These are phyloP conservation scores for Trichopria drosophilae DNA, from an alignment of 2,888 invertebrate species.

Conservation along the genomic window DNA sequence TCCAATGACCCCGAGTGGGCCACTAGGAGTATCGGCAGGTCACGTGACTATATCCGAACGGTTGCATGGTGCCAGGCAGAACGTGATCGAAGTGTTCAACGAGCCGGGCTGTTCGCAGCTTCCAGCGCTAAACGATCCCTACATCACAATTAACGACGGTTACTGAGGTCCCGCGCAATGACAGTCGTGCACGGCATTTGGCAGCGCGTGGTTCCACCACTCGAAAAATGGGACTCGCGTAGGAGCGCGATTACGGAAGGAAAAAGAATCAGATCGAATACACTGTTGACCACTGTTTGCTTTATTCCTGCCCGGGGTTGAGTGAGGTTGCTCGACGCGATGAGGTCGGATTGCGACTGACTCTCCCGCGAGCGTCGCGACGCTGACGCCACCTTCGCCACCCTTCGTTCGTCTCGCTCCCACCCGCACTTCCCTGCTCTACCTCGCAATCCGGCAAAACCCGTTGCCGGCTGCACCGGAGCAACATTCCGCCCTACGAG, in stretches of 20 bases:
- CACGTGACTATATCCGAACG: conserved; percentile 48
- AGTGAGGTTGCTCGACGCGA: conserved; percentile 47
- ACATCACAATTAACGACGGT: too few species aligned
- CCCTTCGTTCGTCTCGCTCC: conserved; percentile 27
- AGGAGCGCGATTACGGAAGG: background rate
- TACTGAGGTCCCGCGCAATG: too few species aligned
- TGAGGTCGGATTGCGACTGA: conserved; percentile 57
- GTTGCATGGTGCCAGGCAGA: conserved; percentile 45
- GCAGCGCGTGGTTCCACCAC: too few species aligned
- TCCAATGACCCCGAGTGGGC: conserved; percentile 42
- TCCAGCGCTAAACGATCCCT: too few species aligned
- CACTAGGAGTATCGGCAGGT: conserved; percentile 45
- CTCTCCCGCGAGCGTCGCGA: conserved; percentile 54
- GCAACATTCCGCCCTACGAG: conserved; percentile 34
- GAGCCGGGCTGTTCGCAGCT: too few species aligned
- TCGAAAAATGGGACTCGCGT: background rate
- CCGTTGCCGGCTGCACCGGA: too few species aligned
- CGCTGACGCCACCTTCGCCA: conserved; percentile 55
- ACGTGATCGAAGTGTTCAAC: conserved; percentile 8
- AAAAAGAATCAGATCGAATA: conserved; percentile 22
- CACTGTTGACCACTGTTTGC: too few species aligned
- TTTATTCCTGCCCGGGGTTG: too few species aligned
- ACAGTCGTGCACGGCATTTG: too few species aligned
- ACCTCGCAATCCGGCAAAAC: conserved; percentile 37
- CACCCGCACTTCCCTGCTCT: conserved; percentile 31